These are phyloP conservation scores for Ametastegia equiseti DNA, from an alignment of 2,888 invertebrate genomes.

Conservation along the genomic window DNA sequence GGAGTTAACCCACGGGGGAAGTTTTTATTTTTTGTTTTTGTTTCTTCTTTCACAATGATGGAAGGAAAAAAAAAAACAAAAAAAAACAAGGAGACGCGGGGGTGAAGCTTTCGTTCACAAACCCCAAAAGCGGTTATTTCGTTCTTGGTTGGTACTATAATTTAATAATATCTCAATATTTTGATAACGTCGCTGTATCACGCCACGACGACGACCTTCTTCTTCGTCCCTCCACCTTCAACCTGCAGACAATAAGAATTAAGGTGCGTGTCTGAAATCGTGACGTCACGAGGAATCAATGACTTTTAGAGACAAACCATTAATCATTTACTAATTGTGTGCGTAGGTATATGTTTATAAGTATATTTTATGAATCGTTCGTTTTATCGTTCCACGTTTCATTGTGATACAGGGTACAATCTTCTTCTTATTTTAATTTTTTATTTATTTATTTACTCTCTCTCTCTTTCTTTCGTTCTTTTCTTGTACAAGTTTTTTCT, in stretches of 20 bases:
- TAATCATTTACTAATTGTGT: background rate
- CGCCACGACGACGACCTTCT: background rate
- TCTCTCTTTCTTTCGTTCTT: too few species aligned
- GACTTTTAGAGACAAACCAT: background rate
- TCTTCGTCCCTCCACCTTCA: background rate
- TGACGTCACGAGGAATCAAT: background rate
- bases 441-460: background rate
- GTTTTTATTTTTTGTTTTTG: too few species aligned
- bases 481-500: too few species aligned
- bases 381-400: background rate
- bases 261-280: background rate
- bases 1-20: background rate
- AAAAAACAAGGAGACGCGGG: too few species aligned
- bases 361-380: background rate
- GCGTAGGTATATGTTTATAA: background rate
- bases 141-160: background rate
- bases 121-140: conserved; percentile 9
- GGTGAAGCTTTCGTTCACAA: background rate
- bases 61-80: too few species aligned
- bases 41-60: conserved; percentile 11
- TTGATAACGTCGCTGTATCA: background rate
- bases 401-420: background rate
- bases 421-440: background rate
- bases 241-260: too few species aligned
- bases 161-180: background rate